Evolutionary conservation across 1,140 invertebrate species (phyloP), one percentile per base, ranked within the genome.

Genomic region (Cydia amplana): DNA sequence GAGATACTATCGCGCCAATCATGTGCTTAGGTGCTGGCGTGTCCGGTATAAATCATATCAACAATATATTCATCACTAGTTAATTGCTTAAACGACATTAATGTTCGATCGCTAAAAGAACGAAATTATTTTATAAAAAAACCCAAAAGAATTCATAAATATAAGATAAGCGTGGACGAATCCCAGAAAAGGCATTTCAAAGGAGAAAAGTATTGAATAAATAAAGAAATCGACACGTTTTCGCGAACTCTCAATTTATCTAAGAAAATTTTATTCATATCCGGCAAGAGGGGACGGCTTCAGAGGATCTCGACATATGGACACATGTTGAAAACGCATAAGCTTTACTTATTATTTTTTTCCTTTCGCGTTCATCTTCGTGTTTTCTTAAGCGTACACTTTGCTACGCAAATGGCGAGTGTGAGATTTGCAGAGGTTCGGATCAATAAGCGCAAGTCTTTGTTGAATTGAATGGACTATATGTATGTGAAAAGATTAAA

Each of bases 201-300:
- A 85, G 80, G 79, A 80, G 79, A 82, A 85, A 85, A 87, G 83
- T 83, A 85, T 87, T 90, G 86, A 88, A 90, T 87, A 90, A 87
- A 87, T 89, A 89, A 89, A 88, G 84, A 88, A 87, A 89, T 90
- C 85, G 86, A 89, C 87, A 88, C 84, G 86, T 90, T 86, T 85
- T 85, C 80, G 82, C 83, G 83, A 85, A 87, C 83, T 87, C 83
- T 84, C 85, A 89, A 85, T 89, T 87, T 88, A 87, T 87, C 80
- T 86, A 82, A 84, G 86, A 90, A 83, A 85, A 88, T 88, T 88
- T 87, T 88, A 87, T 90, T 88, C 87, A 87, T 88, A 89, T 87
- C 81, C 81, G 82, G 77, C 77, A 77, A 77, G 79, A 83, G 83
- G 78, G 79, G 80, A 85, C 80, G 80, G 82, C 79, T 87, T 85